phyloP scores from a whole-genome alignment of 2,888 invertebrate genomes.

The Trachelus iudaicus region DNA sequence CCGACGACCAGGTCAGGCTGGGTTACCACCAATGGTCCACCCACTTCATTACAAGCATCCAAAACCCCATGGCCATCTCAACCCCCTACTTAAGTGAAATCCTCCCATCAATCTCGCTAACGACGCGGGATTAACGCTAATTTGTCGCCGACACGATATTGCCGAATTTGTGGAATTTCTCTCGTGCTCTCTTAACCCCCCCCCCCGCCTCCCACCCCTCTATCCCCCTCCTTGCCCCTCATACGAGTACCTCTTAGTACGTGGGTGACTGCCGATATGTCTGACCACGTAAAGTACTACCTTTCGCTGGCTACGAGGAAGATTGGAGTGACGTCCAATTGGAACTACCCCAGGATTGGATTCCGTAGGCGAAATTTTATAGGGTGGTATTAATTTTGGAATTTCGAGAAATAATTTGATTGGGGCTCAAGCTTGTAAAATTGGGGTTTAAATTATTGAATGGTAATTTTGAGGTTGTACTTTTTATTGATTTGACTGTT shows the following conservation, averaged over 20 bases:
- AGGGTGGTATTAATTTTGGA: not conserved
- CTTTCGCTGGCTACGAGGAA: not conserved
- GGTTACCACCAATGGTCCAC: constrained; percentile 42
- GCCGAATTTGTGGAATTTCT: constrained; percentile 59
- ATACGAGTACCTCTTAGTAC: not conserved
- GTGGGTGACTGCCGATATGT: not conserved
- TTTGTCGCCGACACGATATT: constrained; percentile 61
- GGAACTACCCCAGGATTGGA: not conserved
- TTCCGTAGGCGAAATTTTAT: not conserved
- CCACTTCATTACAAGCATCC: constrained; percentile 58
- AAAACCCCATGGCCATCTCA: constrained; percentile 31
- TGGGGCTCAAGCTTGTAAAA: not conserved
- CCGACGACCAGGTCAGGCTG: constrained; percentile 10
- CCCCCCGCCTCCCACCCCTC: too few species aligned
- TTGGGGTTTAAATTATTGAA: not conserved
- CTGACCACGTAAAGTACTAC: not conserved
- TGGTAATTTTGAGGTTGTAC: too few species aligned
- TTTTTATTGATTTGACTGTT: not conserved
- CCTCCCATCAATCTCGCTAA: constrained; percentile 62
- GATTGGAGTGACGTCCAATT: not conserved
- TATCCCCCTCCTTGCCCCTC: not conserved
- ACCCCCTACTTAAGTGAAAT: constrained; percentile 57
- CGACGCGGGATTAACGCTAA: constrained; percentile 61
- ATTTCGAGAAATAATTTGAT: not conserved
- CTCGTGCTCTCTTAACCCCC: constrained; percentile 13